These are phyloP conservation scores for Amphiprion clarkii DNA, from an alignment of 2,797 vertebrate species.

Conservation along the genomic window DNA sequence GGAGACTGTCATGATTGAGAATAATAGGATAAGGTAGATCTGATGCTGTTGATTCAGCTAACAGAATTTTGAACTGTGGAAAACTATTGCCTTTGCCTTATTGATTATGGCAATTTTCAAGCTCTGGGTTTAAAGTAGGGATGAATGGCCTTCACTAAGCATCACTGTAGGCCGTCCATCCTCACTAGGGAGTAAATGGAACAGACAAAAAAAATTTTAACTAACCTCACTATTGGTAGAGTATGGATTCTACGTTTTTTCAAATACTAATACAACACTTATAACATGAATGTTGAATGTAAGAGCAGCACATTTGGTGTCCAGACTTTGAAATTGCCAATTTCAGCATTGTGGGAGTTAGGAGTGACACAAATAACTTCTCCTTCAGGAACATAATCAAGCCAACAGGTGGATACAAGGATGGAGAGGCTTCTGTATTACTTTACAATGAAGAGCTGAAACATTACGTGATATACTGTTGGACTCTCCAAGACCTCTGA, in stretches of 20 bases:
- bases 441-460: neutral
- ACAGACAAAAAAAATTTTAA: conserved; percentile 19
- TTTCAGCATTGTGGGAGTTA: neutral
- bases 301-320: neutral
- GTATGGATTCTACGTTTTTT: neutral
- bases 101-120: conserved; percentile 62
- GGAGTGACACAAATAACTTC: neutral
- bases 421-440: neutral
- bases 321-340: neutral
- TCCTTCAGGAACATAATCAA: neutral
- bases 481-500: neutral
- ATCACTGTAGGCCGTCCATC: too few species aligned
- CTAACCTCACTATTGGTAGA: neutral
- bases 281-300: neutral
- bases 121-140: neutral
- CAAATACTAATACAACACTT: neutral
- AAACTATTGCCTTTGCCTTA: conserved; percentile 68
- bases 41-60: conserved; percentile 63
- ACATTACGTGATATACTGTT: neutral
- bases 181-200: neutral
- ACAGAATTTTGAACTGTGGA: conserved; percentile 59
- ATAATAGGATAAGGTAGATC: conserved; percentile 54
- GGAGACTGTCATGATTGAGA: conserved; percentile 54
- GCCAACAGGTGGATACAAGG: neutral
- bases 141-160: neutral